phyloP scores from a whole-genome alignment of 2,888 invertebrate species.

The Teleiodes luculella region DNA sequence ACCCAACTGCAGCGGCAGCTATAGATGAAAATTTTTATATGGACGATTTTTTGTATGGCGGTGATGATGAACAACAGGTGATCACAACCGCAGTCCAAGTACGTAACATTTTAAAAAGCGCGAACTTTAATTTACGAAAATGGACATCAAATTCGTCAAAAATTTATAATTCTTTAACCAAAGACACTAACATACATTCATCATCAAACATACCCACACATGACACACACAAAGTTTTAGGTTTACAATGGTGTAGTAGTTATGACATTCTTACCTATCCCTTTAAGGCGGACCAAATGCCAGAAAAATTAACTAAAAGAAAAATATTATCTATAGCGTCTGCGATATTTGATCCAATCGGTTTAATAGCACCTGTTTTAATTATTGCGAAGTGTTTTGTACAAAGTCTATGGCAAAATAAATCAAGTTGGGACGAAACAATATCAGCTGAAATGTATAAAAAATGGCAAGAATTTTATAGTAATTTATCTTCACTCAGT shows the following conservation, averaged over 20 bases:
- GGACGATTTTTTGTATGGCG: constrained; percentile 4
- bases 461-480: constrained; percentile 13
- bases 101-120: neutral
- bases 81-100: constrained; percentile 5
- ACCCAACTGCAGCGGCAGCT: constrained; percentile 1
- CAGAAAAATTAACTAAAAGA: constrained; percentile 12
- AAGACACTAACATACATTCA: neutral
- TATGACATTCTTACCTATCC: constrained; percentile 7
- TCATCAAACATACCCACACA: neutral
- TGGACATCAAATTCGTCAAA: constrained; percentile 17
- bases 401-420: constrained; percentile 5
- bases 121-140: constrained; percentile 15
- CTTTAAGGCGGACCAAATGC: neutral
- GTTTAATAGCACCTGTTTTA: constrained; percentile 13
- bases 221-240: constrained; percentile 17
- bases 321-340: constrained; percentile 17
- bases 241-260: constrained; percentile 12
- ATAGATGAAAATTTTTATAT: constrained; percentile 9
- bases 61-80: constrained; percentile 6
- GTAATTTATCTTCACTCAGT: neutral
- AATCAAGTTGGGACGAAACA: constrained; percentile 14
- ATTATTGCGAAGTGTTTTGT: constrained; percentile 13
- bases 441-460: neutral
- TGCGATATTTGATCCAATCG: constrained; percentile 17
- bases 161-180: neutral